Evolutionary conservation across 1,140 invertebrate species (phyloP), one percentile per base, ranked within the genome.

Genomic region (Cydia pomonella): DNA sequence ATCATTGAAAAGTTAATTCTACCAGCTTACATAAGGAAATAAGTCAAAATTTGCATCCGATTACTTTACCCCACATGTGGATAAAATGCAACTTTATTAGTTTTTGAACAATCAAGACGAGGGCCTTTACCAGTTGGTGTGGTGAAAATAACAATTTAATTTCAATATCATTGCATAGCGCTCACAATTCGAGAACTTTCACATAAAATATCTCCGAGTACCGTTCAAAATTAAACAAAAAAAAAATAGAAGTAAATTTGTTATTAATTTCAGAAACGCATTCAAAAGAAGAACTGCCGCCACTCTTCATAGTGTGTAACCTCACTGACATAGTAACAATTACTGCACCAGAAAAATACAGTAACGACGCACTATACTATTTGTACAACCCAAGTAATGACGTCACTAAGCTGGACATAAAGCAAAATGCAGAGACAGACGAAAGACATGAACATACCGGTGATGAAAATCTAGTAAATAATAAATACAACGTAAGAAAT

Each of bases 311-410:
- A 73, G 23, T 74, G 5, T 74, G 82, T 53, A 29, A 73, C 29
- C 73, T 85, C 13, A 80, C 82, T 41, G 87, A 92, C 50, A 82
- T 88, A 6, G 73, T 89, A 0, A 75, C 83, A 7, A 77, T 92
- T 80, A 82, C 83, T 25, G 84, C 80, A 27, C 87, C 90, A 18
- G 21, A 77, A 5, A 74, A 85, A 33, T 71, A 81, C 9, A 75
- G 77, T n/a, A 83, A 74, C n/a, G 23, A 74, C 3, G 76, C 82
- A 0, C 18, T 72, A 10, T 87, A 88, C 53, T 87, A 87, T 66
- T 76, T 92, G 25, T 73, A 76, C 76, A 86, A 79, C 12, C 90
- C 90, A 3, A 87, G 80, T 29, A 84, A 85, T 3, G 81, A 87
- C 0, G 76, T 71, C 3, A 77, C 74, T 38, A 79, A 82, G 74